These are phyloP conservation scores for Cavia aperea DNA, from an alignment of 2,113 vertebrate species.

Conservation along the genomic window DNA sequence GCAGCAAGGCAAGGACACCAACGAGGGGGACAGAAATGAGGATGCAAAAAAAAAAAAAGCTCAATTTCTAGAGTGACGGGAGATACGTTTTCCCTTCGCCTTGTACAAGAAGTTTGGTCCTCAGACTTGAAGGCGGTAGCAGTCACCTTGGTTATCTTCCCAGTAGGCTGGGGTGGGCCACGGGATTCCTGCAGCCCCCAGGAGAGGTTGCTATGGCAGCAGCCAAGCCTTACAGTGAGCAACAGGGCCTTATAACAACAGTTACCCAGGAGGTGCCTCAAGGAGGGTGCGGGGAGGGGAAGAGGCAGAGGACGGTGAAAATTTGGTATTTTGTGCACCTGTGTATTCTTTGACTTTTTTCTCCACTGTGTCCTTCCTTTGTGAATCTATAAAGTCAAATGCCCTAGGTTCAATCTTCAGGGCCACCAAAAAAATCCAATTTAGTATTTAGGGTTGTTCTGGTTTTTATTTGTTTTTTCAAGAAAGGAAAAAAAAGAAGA, in stretches of 20 bases:
- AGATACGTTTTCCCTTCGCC: background rate
- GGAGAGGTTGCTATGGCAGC: background rate
- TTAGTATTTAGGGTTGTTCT: background rate
- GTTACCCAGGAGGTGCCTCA: background rate
- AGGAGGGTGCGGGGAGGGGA: fast-evolving
- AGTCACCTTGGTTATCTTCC: background rate
- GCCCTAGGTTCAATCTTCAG: background rate
- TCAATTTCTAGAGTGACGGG: background rate
- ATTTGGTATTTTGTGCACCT: background rate
- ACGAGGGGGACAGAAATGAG: background rate
- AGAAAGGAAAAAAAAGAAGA: background rate
- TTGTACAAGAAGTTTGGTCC: background rate
- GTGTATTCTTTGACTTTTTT: background rate
- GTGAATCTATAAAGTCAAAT: background rate
- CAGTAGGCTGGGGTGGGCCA: background rate
- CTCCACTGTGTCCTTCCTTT: background rate
- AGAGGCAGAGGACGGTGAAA: background rate
- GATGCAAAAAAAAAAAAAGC: background rate
- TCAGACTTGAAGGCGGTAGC: background rate
- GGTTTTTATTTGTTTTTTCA: background rate
- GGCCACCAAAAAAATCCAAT: background rate
- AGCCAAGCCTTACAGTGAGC: background rate
- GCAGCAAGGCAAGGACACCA: too few relatives aligned
- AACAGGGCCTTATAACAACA: background rate
- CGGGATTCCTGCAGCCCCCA: background rate